These are phyloP conservation scores for Emydura subglobosa DNA, from an alignment of 2,113 vertebrate species.

Conservation along the genomic window DNA sequence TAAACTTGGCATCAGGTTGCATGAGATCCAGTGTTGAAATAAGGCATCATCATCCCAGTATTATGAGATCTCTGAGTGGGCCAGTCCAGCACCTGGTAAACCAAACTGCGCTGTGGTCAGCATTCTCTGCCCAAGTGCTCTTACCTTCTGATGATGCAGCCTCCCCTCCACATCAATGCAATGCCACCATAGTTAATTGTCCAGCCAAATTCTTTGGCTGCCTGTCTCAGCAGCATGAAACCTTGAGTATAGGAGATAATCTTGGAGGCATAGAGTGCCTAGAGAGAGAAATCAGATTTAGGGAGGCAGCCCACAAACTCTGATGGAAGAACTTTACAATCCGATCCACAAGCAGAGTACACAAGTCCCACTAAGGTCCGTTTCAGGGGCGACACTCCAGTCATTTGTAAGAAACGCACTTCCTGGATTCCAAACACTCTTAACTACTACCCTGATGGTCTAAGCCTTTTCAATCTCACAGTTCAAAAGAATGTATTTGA, in stretches of 20 bases:
- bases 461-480: not conserved
- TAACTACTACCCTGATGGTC: not conserved
- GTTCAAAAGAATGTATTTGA: not conserved
- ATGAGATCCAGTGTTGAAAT: not conserved
- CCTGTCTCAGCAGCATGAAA: slow-evolving; percentile 96
- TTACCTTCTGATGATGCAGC: slow-evolving; percentile 98
- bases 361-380: not conserved
- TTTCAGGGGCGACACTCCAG: not conserved
- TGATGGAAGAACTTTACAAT: rapidly evolving
- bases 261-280: slow-evolving; percentile 98
- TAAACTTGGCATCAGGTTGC: not conserved
- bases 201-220: slow-evolving; percentile 94
- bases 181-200: slow-evolving; percentile 95
- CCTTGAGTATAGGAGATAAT: slow-evolving; percentile 98
- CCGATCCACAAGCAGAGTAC: not conserved
- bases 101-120: not conserved
- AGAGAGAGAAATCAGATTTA: not conserved
- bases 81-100: not conserved
- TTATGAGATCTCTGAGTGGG: not conserved
- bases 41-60: not conserved
- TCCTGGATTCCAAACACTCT: not conserved
- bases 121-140: not conserved
- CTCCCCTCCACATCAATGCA: slow-evolving; percentile 98
- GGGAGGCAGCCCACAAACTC: not conserved
- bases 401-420: not conserved